Conservation (phyloP, 2,113 vertebrate genomes). For the Sebastes schlegelii region DNA sequence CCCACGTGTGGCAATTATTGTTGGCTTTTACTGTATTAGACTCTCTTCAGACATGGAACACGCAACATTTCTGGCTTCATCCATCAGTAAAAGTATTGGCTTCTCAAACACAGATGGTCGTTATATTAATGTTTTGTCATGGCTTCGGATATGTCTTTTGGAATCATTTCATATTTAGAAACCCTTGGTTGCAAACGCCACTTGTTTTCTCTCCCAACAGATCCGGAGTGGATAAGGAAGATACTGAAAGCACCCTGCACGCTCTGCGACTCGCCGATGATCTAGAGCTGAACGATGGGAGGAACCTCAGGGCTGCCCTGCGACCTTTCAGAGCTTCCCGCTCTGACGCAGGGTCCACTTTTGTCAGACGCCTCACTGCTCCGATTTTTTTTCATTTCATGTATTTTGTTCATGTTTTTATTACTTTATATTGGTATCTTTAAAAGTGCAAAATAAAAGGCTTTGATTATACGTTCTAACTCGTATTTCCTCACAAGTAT, state of each 20-base stretch:
- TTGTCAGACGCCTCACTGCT: slow-evolving; percentile 37
- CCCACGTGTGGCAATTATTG: not conserved
- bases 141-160: not conserved
- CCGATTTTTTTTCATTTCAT: slow-evolving; percentile 30
- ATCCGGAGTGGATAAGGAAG: slow-evolving; percentile 97
- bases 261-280: slow-evolving; percentile 94
- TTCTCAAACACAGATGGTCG: not conserved
- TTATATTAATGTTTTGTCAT: not conserved
- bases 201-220: slow-evolving; percentile 77
- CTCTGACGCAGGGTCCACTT: slow-evolving; percentile 39
- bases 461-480: slow-evolving; percentile 57
- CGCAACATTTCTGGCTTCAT: not conserved
- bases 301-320: slow-evolving; percentile 42
- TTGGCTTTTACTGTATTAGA: not conserved
- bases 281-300: slow-evolving; percentile 75
- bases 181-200: not conserved
- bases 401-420: slow-evolving; percentile 52
- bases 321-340: slow-evolving; percentile 16
- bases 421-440: slow-evolving; percentile 52
- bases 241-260: slow-evolving; percentile 92
- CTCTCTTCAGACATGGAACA: not conserved
- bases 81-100: not conserved
- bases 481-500: slow-evolving; percentile 34
- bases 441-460: slow-evolving; percentile 68
- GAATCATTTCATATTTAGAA: not conserved